phyloP scores from a whole-genome alignment of 2,113 vertebrate species.

The Telmatochromis brichardi region DNA sequence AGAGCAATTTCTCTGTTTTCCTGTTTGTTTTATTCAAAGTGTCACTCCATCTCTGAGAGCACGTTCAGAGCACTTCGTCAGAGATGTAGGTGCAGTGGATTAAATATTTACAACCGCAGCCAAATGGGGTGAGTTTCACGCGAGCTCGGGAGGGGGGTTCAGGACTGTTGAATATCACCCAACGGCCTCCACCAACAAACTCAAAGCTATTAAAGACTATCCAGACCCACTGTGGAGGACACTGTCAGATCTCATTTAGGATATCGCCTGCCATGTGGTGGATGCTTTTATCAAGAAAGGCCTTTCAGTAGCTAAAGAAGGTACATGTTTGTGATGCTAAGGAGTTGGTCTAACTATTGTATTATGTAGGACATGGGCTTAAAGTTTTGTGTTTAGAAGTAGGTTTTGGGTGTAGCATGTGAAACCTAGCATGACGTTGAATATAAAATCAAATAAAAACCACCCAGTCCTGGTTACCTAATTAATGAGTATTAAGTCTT shows the following conservation, averaged over 20 bases:
- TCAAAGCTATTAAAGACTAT: conserved; percentile 19
- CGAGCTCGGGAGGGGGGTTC: not conserved
- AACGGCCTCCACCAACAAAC: not conserved
- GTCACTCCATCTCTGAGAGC: conserved; percentile 55
- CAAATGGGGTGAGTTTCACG: conserved; percentile 57
- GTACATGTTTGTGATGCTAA: not conserved
- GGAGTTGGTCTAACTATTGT: not conserved
- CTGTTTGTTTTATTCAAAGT: conserved; percentile 68
- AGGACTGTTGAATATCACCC: conserved; percentile 18
- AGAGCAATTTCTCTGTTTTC: conserved; percentile 63
- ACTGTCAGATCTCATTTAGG: not conserved
- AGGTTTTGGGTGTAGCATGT: not conserved
- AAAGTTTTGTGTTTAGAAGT: not conserved
- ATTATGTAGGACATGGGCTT: not conserved
- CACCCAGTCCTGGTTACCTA: not conserved
- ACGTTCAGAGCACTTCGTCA: conserved; percentile 46
- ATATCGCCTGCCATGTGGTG: not conserved
- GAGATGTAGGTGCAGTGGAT: conserved; percentile 48
- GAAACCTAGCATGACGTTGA: not conserved
- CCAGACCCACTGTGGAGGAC: not conserved
- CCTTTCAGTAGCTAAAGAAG: not conserved
- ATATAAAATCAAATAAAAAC: not conserved
- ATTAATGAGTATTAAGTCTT: not conserved
- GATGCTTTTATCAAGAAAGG: conserved; percentile 6
- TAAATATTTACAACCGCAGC: conserved; percentile 51